A percentile compares a stretch with the other conserved stretches of the same genome.
These are phyloP conservation scores for Naso thynnoides DNA, from an alignment of 2,797 vertebrate genomes.

Conservation along the genomic window DNA sequence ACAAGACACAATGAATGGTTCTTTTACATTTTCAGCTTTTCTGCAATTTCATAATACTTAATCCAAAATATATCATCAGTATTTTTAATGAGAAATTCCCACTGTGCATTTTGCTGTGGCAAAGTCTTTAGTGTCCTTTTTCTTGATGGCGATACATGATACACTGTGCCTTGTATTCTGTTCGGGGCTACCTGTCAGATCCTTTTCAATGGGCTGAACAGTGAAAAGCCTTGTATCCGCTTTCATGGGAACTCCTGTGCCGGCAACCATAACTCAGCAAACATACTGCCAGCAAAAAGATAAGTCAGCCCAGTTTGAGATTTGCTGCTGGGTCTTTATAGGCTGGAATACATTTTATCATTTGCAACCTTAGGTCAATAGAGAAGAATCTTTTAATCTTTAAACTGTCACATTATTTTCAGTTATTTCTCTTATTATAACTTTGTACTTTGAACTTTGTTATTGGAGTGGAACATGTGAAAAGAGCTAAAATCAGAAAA, in stretches of 20 bases:
- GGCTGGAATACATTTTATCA: not conserved
- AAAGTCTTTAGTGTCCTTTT: conserved; percentile 49
- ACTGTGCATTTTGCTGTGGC: conserved; percentile 28
- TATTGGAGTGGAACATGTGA: not conserved
- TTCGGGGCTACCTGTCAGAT: conserved; percentile 58
- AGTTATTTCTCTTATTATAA: too few species aligned
- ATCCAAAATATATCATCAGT: too few species aligned
- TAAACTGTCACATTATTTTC: too few species aligned
- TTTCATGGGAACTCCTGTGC: conserved; percentile 81
- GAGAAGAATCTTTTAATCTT: not conserved
- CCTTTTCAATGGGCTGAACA: conserved; percentile 70
- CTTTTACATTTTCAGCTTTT: too few species aligned
- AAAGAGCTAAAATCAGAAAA: not conserved
- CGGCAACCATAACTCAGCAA: conserved; percentile 50
- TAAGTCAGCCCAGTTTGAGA: conserved; percentile 23
- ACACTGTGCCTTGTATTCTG: conserved; percentile 57
- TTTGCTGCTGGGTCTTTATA: conserved; percentile 6
- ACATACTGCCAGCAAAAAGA: conserved; percentile 33
- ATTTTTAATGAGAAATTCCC: conserved; percentile 18
- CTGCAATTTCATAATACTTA: too few species aligned
- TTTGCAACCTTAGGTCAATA: not conserved
- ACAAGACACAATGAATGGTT: too few species aligned
- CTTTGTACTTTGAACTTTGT: not conserved
- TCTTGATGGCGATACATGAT: conserved; percentile 67
- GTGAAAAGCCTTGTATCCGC: conserved; percentile 79